phyloP scores from a whole-genome alignment of 2,797 vertebrate species.

The Chelon auratus region DNA sequence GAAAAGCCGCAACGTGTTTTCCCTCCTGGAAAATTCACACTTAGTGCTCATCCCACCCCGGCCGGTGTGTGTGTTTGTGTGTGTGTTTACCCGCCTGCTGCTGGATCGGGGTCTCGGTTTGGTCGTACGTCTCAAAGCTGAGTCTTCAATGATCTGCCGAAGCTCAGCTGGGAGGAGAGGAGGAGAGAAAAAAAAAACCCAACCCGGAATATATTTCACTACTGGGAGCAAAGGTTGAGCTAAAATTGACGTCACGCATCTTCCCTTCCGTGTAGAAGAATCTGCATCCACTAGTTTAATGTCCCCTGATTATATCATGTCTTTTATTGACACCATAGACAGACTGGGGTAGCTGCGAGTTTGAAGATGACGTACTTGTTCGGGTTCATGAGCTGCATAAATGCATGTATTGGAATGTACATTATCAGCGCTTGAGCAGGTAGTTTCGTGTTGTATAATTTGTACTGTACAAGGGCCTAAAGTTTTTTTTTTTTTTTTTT shows the following conservation, averaged over 20 bases:
- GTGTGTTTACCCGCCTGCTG: constrained; percentile 6
- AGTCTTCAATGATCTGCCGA: not conserved
- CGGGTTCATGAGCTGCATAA: not conserved
- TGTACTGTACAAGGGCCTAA: not conserved
- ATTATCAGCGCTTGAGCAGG: not conserved
- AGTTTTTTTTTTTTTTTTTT: too few species aligned
- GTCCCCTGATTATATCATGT: too few species aligned
- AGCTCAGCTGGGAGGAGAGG: not conserved
- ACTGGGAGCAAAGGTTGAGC: constrained; percentile 24
- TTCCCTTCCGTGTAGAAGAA: not conserved
- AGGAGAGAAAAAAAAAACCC: not conserved
- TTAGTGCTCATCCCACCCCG: constrained; percentile 1
- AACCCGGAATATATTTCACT: constrained; percentile 13
- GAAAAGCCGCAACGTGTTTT: constrained; percentile 38
- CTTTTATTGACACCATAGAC: too few species aligned
- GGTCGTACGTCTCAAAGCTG: not conserved
- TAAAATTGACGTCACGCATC: not conserved
- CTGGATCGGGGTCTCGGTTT: constrained; percentile 10
- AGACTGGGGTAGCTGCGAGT: too few species aligned
- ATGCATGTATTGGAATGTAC: not conserved
- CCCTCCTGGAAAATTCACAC: constrained; percentile 32
- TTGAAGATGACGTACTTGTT: not conserved
- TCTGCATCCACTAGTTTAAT: not conserved
- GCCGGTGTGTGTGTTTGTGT: not conserved
- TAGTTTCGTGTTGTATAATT: not conserved